Evolutionary conservation across 2,113 vertebrate species (phyloP), one percentile per base, ranked within the genome.

Genomic region (Antechinus flavipes): DNA sequence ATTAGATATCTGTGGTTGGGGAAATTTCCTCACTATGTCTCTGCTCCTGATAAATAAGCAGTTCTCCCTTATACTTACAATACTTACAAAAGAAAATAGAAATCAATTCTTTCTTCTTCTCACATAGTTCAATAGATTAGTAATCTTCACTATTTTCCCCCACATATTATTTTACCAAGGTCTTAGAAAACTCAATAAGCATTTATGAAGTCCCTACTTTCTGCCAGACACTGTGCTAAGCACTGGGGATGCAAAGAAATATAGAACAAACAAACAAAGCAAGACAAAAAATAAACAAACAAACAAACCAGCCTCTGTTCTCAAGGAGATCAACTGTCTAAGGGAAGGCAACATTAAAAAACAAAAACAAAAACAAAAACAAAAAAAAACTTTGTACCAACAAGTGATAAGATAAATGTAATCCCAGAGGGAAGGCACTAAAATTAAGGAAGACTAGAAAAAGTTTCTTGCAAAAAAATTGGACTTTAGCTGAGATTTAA

Each of bases 41-140:
- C 58, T 95, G 55, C 46, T 25, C n/a, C 53, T 76, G 76, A 19
- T 90, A 94, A 91, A 94, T 3, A 95, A 90, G 42, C 93, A 54
- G 94, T 97, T n/a, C 91, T 90, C 46, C 95, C 93, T 91, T 95
- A 55, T 55, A 49, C 49, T 49, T 49, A 49, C 49, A 58, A 91
- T 1, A 23, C 92, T 94, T 91, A 94, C 5, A 93, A 91, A 5
- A 89, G 42, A 93, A 89, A 46, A 91, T 84, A 93, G 91, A 96
- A 96, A n/a, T 52, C 27, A 6, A 89, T 89, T 95, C 96, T 0
- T 90, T 89, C 23, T 96, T 93, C 61, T 24, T 52, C 91, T 58
- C 93, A 95, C 55, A 92, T 58, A 94, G 49, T 30, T 68, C 95
- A 61, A 19, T 93, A 91, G 68, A 92, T 54, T 92, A 91, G 93